Percentiles rank a stretch among this genome's conserved stretches.
Conservation (phyloP, 2,797 vertebrate species). For the Rallus crepitans region DNA sequence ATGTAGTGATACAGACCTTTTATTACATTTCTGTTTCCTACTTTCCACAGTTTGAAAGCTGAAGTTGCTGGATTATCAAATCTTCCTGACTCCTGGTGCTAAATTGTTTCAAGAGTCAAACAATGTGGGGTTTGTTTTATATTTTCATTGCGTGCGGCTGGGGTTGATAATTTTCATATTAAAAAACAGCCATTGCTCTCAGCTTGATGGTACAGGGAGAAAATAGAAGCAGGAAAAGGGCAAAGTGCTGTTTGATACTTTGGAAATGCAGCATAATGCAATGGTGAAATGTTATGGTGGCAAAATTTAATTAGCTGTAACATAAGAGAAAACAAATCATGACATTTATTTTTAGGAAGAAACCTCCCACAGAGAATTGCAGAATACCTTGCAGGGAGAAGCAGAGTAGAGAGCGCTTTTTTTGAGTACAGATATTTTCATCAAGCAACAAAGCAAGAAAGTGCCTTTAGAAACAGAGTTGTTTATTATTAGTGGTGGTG, state of each 20-base stretch:
- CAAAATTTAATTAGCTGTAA: slow-evolving; percentile 54
- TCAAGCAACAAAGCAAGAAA: neutral
- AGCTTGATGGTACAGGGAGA: neutral
- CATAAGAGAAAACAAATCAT: slow-evolving; percentile 46
- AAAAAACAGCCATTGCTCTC: neutral
- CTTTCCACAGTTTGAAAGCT: neutral
- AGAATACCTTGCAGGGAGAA: slow-evolving; percentile 30
- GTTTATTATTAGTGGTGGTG: neutral
- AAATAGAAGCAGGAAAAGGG: neutral
- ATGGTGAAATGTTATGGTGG: slow-evolving; percentile 7
- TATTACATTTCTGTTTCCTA: neutral
- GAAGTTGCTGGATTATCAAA: neutral
- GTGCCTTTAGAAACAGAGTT: neutral
- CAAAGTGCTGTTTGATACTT: slow-evolving; percentile 12
- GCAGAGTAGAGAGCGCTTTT: neutral
- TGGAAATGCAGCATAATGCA: slow-evolving; percentile 2
- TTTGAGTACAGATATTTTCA: neutral
- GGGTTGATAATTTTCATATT: neutral
- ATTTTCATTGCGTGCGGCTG: neutral
- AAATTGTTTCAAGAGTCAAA: neutral
- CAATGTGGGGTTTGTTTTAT: neutral
- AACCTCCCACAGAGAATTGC: slow-evolving; percentile 13
- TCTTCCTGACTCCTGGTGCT: neutral
- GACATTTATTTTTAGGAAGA: slow-evolving; percentile 61
- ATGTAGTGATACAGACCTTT: neutral